Evolutionary conservation across 2,888 invertebrate species (phyloP).

Genomic region (Rhingia rostrata): DNA sequence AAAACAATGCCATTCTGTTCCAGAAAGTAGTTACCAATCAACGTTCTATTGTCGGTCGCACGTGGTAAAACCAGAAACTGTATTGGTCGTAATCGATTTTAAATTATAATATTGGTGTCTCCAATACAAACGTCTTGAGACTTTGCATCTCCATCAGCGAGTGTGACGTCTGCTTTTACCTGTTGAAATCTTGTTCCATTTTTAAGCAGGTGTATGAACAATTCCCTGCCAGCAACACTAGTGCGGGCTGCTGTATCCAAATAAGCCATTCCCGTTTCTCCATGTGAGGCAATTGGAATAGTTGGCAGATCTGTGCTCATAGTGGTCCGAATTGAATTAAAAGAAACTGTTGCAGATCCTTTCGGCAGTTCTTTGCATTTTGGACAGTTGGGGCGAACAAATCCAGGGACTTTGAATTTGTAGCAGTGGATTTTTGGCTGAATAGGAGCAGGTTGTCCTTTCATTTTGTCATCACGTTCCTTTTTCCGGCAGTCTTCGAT

Average conservation of each 20-base stretch:
- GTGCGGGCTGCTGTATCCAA: constrained; percentile 47
- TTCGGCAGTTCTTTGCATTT: constrained; percentile 14
- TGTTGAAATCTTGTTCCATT: constrained; percentile 19
- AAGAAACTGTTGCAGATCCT: constrained; percentile 22
- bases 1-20: constrained; percentile 30
- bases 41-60: constrained; percentile 25
- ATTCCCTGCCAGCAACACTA: constrained; percentile 37
- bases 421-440: too few relatives aligned
- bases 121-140: constrained; percentile 1
- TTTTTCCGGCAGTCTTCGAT: too few relatives aligned
- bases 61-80: constrained; percentile 24
- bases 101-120: constrained; percentile 18
- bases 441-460: too few relatives aligned
- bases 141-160: constrained; percentile 15
- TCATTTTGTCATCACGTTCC: too few relatives aligned
- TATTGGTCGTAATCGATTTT: constrained; percentile 28
- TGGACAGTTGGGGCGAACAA: too few relatives aligned
- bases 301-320: constrained; percentile 23
- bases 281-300: constrained; percentile 28
- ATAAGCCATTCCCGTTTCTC: constrained; percentile 40
- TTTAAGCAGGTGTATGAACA: constrained; percentile 11
- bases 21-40: constrained; percentile 45
- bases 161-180: constrained; percentile 3
- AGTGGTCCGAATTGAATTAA: constrained; percentile 26
- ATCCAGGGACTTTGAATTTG: too few relatives aligned